Base-by-base conservation (phyloP, 2,113 vertebrate genomes). In the Callipepla squamata region DNA sequence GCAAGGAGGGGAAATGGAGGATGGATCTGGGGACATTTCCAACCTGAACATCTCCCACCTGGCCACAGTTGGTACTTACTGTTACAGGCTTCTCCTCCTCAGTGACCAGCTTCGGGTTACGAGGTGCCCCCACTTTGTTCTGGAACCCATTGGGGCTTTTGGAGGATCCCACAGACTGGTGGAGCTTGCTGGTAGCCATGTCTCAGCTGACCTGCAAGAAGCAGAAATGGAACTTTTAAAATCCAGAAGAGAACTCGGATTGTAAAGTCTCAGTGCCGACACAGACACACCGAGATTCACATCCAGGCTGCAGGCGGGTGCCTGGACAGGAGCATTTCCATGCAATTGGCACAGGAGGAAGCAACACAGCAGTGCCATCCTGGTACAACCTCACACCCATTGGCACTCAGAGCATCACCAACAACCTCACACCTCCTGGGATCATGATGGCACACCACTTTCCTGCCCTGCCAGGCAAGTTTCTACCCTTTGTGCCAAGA, bases 151-250 rank as follows among this genome's bases (percentile, higher is more conserved):
- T 79, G 9, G 83, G 47, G 59, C 68, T 88, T 87, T 89, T 97
- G 74, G 87, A 89, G 48, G 94, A 73, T 12, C 23, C 69, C 63
- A 53, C 5, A 4, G 93, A 85, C 23, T 48, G 66, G 34, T 74
- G 87, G 28, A 83, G 58, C 45, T 76, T 97, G 51, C 81, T 90
- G 12, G 93, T 76, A 13, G 92, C 79, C 97, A 97, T 98, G 89
- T 59, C 45, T 77, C 88, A 85, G 67, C 50, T 89, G 40, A 92
- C 91, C 97, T 98, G 94, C n/a, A 95, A 94, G 17, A 34, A 70
- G 11, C 11, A 89, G 80, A 6, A 58, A 28, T 11, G 7, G 45
- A 18, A 38, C 45, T 92, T 47, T 80, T 44, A 90, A 80, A n/a
- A 90, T 13, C 15, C 67, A 70, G 13, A 94, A 76, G 34, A 32